Conservation (phyloP, 1,140 invertebrate genomes). For the Parasteatoda tepidariorum region DNA sequence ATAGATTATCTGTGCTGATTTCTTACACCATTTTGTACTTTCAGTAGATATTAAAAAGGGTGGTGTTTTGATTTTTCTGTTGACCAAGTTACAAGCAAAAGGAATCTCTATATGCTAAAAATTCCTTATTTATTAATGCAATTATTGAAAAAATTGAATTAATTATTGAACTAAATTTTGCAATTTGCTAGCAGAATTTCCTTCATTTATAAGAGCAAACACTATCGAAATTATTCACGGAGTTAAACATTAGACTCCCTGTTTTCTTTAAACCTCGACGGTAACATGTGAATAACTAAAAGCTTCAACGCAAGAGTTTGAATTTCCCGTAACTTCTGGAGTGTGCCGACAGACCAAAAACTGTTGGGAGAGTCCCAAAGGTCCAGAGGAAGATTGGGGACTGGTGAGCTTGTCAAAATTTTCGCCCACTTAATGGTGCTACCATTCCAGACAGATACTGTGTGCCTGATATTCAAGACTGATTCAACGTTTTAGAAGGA, state of each 20-base stretch:
- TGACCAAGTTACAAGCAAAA: constrained; percentile 14
- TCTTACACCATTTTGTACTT: constrained; percentile 45
- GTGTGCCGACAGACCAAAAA: neutral
- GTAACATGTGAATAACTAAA: constrained; percentile 20
- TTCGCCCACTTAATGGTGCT: neutral
- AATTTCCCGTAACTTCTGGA: constrained; percentile 7
- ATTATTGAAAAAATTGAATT: neutral
- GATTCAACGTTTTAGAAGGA: neutral
- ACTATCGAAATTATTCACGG: neutral
- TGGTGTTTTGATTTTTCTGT: neutral
- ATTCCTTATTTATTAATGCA: neutral
- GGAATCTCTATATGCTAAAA: neutral
- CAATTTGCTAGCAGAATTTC: neutral
- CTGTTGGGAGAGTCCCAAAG: neutral
- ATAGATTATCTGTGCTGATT: constrained; percentile 51
- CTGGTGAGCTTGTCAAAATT: neutral
- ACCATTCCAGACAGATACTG: too few species aligned
- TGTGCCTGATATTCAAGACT: neutral
- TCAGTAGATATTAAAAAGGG: neutral
- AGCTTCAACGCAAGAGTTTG: constrained; percentile 41
- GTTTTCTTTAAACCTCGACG: neutral
- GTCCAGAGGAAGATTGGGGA: neutral
- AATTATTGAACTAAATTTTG: neutral
- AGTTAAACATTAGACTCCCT: neutral
- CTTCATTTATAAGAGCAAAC: neutral